phyloP scores from a whole-genome alignment of 37 sponge, comb jelly and placozoan genomes.

The Beroe ovata region DNA sequence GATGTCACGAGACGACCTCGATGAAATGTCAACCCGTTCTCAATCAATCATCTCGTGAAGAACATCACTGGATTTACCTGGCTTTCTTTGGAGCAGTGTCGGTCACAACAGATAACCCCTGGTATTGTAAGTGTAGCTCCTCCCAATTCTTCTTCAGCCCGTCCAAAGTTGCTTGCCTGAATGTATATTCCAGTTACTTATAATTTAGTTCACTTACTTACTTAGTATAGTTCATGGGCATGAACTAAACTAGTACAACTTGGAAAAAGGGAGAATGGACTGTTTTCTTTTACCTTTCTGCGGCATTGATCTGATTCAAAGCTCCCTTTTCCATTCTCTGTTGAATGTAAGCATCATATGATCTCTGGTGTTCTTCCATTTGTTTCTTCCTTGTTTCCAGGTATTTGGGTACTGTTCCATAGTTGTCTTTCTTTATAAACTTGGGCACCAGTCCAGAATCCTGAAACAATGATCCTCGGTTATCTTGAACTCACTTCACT shows the following conservation, averaged over 20 bases:
- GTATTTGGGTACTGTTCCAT: slow-evolving; percentile 89
- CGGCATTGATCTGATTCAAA: slow-evolving; percentile 74
- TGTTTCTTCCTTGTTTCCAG: slow-evolving; percentile 77
- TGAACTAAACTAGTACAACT: too few species aligned
- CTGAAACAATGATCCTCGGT: slow-evolving; percentile 35
- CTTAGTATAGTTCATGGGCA: too few species aligned
- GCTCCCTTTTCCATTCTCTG: slow-evolving; percentile 76
- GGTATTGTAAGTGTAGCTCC: slow-evolving; percentile 90
- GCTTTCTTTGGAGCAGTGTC: slow-evolving; percentile 97
- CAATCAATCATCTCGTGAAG: too few species aligned
- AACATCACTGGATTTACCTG: too few species aligned
- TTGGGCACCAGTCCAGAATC: slow-evolving; percentile 88
- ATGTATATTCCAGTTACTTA: too few species aligned
- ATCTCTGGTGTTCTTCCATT: slow-evolving; percentile 79
- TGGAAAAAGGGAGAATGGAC: too few species aligned
- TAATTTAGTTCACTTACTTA: too few species aligned
- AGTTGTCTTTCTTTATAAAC: slow-evolving; percentile 83
- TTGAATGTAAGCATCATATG: slow-evolving; percentile 79
- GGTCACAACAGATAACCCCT: slow-evolving; percentile 91
- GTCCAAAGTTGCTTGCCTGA: slow-evolving; percentile 75
- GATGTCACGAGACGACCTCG: too few species aligned
- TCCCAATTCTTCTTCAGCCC: slow-evolving; percentile 98
- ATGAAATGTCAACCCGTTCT: too few species aligned
- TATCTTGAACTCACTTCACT: too few species aligned
- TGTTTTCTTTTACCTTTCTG: slow-evolving; percentile 72